phyloP scores from a whole-genome alignment of 2,113 vertebrate genomes.

The Tragelaphus imberbis region DNA sequence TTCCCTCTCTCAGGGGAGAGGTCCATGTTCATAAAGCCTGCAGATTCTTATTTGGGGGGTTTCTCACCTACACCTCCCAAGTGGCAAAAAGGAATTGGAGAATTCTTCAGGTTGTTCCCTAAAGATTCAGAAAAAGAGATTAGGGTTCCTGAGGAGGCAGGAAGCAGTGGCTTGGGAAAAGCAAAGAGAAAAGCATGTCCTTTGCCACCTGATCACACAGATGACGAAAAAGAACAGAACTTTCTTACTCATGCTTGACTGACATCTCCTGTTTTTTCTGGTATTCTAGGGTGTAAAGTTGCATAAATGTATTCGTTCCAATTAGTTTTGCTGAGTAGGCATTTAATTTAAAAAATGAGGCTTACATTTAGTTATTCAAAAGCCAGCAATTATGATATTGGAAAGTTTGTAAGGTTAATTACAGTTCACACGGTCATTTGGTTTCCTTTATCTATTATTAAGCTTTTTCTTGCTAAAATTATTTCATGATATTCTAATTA shows the following conservation, averaged over 20 bases:
- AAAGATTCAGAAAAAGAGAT: constrained; percentile 85
- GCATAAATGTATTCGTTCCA: constrained; percentile 24
- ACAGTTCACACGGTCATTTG: neutral
- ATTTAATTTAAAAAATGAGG: constrained; percentile 46
- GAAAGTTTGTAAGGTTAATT: constrained; percentile 14
- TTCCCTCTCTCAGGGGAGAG: neutral
- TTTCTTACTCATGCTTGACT: neutral
- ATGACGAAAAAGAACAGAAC: constrained; percentile 66
- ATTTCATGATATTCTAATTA: constrained; percentile 30
- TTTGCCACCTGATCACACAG: constrained; percentile 53
- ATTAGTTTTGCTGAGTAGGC: constrained; percentile 31
- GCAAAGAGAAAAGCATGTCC: constrained; percentile 72
- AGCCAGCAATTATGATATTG: constrained; percentile 33
- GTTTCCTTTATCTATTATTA: constrained; percentile 35
- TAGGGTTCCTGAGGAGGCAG: constrained; percentile 76
- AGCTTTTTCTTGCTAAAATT: constrained; percentile 18
- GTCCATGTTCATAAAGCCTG: too few relatives aligned
- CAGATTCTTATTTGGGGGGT: neutral
- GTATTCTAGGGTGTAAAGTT: constrained; percentile 34
- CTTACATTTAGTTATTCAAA: constrained; percentile 41
- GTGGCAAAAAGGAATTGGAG: constrained; percentile 92
- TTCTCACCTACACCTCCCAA: constrained; percentile 79
- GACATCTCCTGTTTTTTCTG: neutral
- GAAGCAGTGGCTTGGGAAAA: constrained; percentile 84
- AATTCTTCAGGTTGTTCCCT: constrained; percentile 85